Evolutionary conservation across 1,140 invertebrate genomes (phyloP), one percentile per base, ranked within the genome.

Genomic region (Saccostrea cuccullata): DNA sequence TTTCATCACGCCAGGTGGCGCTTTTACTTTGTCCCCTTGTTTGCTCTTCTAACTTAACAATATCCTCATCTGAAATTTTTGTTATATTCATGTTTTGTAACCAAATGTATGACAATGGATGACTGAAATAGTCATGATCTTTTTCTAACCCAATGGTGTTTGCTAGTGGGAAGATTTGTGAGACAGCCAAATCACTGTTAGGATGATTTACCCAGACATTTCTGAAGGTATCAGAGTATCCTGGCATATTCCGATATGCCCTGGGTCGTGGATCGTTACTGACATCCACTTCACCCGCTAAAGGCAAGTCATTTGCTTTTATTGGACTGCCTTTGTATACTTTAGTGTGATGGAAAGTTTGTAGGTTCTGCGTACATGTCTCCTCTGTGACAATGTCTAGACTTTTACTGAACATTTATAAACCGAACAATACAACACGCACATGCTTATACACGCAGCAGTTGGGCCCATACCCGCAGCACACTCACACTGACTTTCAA

Each of bases 371-470:
- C 0, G 90, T 91, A 58, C 91, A 92, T 82, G 91, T 91, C 23
- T 88, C 58, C 47, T 89, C 86, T 47, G 86, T 90, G 23, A 56
- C 56, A 17, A 90, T 26, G 17, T 86, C 55, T 23, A 56, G 85
- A 56, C 55, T 85, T 36, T 58, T 36, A 26, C n/a, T 20, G 87
- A 88, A 89, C 77, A 40, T 30, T 20, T 23, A 17, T 3, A 88
- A 70, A 60, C 60, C 89, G 88, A 58, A 89, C 30, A 92, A 82
- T 1, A 89, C 84, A 58, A 60, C 47, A 64, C 55, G 64, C 55
- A 91, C 89, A 89, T 90, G 90, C 86, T 91, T 90, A 82, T n/a
- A n/a, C 89, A 90, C 82, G 89, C 89, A 55, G 89, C 88, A 85
- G 55, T 58, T 26, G 88, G 88, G 0, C 89, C 89, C 85, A 88